A percentile compares a stretch with the other conserved stretches of the same genome.
Conservation (phyloP, 2,888 invertebrate species). For the Drosophila anomalata region DNA sequence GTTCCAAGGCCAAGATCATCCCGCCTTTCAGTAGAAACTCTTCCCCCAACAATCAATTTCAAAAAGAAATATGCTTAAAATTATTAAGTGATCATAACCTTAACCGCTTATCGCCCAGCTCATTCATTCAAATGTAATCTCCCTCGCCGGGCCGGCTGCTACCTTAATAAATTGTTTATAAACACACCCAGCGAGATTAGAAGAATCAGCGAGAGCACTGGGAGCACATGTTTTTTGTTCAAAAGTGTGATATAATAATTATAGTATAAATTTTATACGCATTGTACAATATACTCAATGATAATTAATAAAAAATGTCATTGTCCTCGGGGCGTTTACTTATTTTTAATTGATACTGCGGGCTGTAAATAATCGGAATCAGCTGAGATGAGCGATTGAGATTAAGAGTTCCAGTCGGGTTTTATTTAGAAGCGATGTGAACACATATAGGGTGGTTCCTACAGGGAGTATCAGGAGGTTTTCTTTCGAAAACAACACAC, state of each 20-base stretch:
- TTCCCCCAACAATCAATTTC: background rate
- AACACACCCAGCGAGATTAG: constrained; percentile 41
- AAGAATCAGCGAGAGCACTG: background rate
- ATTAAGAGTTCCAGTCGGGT: constrained; percentile 24
- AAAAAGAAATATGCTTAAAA: background rate
- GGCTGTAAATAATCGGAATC: constrained; percentile 38
- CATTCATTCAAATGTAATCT: constrained; percentile 19
- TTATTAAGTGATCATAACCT: background rate
- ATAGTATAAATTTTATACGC: constrained; percentile 11
- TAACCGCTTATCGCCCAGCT: constrained; percentile 1
- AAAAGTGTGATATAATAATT: constrained; percentile 32
- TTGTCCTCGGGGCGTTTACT: constrained; percentile 21
- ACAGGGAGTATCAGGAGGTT: too few relatives aligned
- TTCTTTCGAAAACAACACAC: too few relatives aligned
- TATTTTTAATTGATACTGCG: constrained; percentile 46
- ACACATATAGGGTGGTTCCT: background rate
- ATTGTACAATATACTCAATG: constrained; percentile 17
- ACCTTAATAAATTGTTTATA: constrained; percentile 57
- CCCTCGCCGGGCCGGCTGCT: constrained; percentile 18
- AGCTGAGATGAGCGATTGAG: constrained; percentile 46
- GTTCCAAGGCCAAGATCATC: background rate
- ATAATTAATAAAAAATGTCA: constrained; percentile 46
- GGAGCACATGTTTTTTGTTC: constrained; percentile 12
- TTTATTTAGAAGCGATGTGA: background rate
- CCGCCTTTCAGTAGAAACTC: background rate